These are phyloP conservation scores for Brevipalpus yothersi DNA, from an alignment of 1,140 invertebrate genomes.

Conservation along the genomic window DNA sequence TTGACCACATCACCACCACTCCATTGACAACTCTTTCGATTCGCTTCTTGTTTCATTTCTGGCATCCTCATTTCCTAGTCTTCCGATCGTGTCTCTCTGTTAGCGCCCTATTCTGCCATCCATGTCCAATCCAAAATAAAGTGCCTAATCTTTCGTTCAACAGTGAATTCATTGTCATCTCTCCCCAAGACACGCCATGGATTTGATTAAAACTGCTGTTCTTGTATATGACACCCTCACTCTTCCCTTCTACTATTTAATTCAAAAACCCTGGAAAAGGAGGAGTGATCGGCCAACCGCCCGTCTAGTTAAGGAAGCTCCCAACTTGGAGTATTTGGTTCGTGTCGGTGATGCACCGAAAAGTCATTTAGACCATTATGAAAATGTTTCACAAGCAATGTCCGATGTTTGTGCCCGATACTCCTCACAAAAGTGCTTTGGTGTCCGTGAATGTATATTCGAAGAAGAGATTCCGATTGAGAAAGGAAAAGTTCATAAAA, in stretches of 20 bases:
- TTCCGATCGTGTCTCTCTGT: no score
- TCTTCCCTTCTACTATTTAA: constrained; percentile 57
- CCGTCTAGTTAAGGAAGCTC: not conserved
- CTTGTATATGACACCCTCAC: constrained; percentile 59
- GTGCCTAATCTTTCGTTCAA: no score
- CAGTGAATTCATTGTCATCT: no score
- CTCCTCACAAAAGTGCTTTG: constrained; percentile 12
- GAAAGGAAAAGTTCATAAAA: constrained; percentile 66
- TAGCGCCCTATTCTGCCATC: no score
- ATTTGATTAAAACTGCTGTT: constrained; percentile 19
- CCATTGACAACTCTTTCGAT: no score
- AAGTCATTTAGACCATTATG: not conserved
- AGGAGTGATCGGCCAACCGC: constrained; percentile 17
- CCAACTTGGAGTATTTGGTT: not conserved
- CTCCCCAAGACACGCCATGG: not conserved
- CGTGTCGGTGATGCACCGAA: not conserved
- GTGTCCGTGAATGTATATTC: not conserved
- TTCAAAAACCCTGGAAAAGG: constrained; percentile 50
- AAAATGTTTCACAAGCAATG: not conserved
- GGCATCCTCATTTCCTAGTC: no score
- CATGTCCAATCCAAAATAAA: no score
- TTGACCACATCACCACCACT: no score
- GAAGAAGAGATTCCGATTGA: constrained; percentile 53
- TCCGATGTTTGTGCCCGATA: not conserved
- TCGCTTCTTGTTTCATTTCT: no score